A percentile compares a stretch with the other conserved stretches of the same genome.
Conservation (phyloP, 2,797 vertebrate genomes). For the Melopsittacus undulatus region DNA sequence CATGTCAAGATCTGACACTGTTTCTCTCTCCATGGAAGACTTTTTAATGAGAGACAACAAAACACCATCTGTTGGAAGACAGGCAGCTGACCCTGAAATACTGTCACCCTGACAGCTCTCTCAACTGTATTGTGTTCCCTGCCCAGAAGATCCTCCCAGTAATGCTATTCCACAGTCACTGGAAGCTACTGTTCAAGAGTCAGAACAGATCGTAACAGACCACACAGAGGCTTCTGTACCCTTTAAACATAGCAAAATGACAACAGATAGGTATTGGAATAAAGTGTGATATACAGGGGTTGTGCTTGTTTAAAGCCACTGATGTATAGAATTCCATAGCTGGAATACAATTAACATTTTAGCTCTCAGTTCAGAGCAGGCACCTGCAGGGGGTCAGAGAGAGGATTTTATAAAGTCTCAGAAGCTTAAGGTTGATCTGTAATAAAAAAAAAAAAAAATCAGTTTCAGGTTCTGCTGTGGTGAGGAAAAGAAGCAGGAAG, state of each 20-base stretch:
- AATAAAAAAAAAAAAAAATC: neutral
- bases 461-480: neutral
- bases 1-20: neutral
- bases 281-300: neutral
- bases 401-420: neutral
- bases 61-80: neutral
- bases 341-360: neutral
- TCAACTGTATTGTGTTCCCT: neutral
- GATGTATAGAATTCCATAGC: neutral
- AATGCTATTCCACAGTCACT: neutral
- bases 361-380: neutral
- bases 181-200: neutral
- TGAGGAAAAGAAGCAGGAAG: neutral
- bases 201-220: neutral
- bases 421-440: neutral
- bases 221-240: neutral
- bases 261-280: neutral
- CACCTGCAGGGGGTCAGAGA: neutral
- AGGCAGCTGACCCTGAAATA: neutral
- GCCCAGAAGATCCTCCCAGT: neutral
- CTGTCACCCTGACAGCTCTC: neutral
- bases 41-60: conserved; percentile 2
- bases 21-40: neutral
- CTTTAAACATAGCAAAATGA: neutral
- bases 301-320: neutral